Percentiles rank a stretch among this genome's conserved stretches.
phyloP scores from a whole-genome alignment of 2,113 vertebrate species.

The Callionymus lyra region DNA sequence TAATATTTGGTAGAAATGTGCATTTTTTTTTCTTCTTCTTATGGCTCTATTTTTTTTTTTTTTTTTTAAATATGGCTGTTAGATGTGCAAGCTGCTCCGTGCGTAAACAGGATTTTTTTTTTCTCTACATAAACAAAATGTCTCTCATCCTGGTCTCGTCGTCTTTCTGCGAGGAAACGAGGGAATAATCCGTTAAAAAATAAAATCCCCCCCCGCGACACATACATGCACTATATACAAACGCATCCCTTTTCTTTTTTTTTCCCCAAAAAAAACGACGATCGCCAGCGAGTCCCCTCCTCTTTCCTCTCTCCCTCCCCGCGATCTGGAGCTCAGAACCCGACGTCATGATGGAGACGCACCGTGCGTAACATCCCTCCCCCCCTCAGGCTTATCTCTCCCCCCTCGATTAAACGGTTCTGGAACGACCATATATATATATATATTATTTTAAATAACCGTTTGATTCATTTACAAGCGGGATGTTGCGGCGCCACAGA shows the following conservation, averaged over 20 bases:
- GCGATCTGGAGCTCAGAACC: constrained; percentile 55
- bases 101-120: constrained; percentile 24
- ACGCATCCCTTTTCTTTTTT: constrained; percentile 32
- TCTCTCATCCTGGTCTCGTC: not conserved
- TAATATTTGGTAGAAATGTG: constrained; percentile 6
- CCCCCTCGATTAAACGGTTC: no score
- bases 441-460: no score
- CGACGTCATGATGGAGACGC: constrained; percentile 63
- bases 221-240: constrained; percentile 51
- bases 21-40: constrained; percentile 25
- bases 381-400: constrained; percentile 2
- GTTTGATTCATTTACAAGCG: no score
- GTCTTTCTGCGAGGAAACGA: not conserved
- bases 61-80: constrained; percentile 44
- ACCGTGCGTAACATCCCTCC: constrained; percentile 41
- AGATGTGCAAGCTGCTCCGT: constrained; percentile 29
- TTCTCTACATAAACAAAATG: constrained; percentile 15
- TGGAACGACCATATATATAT: no score
- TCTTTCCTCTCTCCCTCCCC: constrained; percentile 16
- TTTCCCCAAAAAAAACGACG: no score
- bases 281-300: constrained; percentile 52
- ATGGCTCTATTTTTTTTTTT: constrained; percentile 12
- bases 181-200: constrained; percentile 4
- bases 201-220: constrained; percentile 19
- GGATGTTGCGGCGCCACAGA: no score